Percentiles rank a stretch among this genome's conserved stretches.
These are phyloP conservation scores for Drosophila equinoxialis DNA, from an alignment of 1,140 invertebrate genomes.

Conservation along the genomic window DNA sequence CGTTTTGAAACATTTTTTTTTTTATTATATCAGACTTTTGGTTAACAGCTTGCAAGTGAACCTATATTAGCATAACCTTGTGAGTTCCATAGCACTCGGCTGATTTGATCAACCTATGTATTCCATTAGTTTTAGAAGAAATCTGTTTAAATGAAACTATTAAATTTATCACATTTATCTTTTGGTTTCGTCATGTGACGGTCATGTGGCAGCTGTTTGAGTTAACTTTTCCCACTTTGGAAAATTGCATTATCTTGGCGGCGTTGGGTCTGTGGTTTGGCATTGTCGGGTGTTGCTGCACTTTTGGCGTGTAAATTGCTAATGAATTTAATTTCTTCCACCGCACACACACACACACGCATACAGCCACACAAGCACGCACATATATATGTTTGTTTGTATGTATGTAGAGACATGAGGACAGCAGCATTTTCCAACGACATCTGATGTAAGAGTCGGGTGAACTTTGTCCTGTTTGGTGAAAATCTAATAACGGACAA, in stretches of 20 bases:
- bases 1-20: too few species aligned
- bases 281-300: slow-evolving; percentile 23
- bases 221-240: slow-evolving; percentile 12
- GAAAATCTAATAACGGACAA: slow-evolving; percentile 70
- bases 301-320: slow-evolving; percentile 44
- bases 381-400: background rate
- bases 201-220: slow-evolving; percentile 11
- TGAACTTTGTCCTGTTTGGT: slow-evolving; percentile 66
- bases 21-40: too few species aligned
- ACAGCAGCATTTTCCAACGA: slow-evolving; percentile 22
- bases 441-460: slow-evolving; percentile 50
- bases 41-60: too few species aligned
- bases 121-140: background rate
- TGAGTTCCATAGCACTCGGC: too few species aligned
- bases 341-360: slow-evolving; percentile 4
- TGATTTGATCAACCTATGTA: too few species aligned
- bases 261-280: background rate
- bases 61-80: too few species aligned
- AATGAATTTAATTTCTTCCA: slow-evolving; percentile 46
- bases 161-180: background rate
- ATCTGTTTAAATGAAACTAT: background rate
- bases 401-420: slow-evolving; percentile 22
- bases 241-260: slow-evolving; percentile 13
- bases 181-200: background rate
- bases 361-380: background rate